Conservation (phyloP, 2,888 invertebrate species). For the Dolomedes plantarius region DNA sequence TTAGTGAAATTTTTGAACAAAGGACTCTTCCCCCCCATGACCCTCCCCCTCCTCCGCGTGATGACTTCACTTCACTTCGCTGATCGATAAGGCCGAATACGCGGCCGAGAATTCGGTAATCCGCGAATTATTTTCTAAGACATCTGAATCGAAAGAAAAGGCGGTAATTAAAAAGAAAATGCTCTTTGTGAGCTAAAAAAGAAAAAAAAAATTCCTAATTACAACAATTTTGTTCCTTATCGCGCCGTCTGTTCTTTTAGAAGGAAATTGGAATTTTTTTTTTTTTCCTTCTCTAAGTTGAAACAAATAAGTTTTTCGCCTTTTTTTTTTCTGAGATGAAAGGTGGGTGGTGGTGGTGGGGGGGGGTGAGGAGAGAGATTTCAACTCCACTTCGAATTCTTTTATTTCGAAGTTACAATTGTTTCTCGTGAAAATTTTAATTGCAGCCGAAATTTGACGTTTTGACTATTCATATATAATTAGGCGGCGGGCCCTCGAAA, state of each 20-base stretch:
- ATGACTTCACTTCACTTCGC: slow-evolving; percentile 8
- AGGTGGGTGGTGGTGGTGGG: no score
- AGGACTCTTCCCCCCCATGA: slow-evolving; percentile 20
- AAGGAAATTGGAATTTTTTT: slow-evolving; percentile 25
- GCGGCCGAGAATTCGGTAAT: slow-evolving; percentile 65
- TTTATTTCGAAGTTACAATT: no score
- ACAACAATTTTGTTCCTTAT: slow-evolving; percentile 68
- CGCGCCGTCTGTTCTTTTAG: slow-evolving; percentile 46
- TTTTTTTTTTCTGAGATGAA: slow-evolving; percentile 34
- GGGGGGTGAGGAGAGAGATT: no score
- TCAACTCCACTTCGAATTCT: no score
- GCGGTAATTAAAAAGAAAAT: slow-evolving; percentile 62
- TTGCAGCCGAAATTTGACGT: no score
- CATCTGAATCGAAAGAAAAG: slow-evolving; percentile 67
- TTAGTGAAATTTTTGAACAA: slow-evolving; percentile 68
- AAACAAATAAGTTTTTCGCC: slow-evolving; percentile 65
- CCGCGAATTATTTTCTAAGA: slow-evolving; percentile 68
- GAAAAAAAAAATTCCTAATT: slow-evolving; percentile 64
- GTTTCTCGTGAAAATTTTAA: no score
- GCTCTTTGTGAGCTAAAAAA: slow-evolving; percentile 7
- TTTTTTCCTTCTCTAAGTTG: slow-evolving; percentile 17
- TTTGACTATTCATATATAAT: no score
- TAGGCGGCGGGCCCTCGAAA: no score
- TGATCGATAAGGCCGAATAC: slow-evolving; percentile 63
- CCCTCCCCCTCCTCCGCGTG: slow-evolving; percentile 1